Percentiles rank a stretch among this genome's conserved stretches.
These are phyloP conservation scores for Eupleurogrammus muticus DNA, from an alignment of 2,797 vertebrate species.

Conservation along the genomic window DNA sequence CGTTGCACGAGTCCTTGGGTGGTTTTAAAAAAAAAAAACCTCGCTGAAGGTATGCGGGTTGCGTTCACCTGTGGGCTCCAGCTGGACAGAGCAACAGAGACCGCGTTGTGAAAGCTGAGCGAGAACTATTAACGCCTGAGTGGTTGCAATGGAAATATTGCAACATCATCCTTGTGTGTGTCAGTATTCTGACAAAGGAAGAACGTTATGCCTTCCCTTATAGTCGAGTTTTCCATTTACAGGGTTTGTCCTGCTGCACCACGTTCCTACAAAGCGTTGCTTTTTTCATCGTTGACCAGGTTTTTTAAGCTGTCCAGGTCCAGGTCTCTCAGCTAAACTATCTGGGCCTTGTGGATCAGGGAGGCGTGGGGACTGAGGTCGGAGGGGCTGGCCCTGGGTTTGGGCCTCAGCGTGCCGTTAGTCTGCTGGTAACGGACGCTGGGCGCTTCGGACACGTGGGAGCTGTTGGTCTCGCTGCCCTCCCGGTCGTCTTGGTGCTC, in stretches of 20 bases:
- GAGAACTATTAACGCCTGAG: not conserved
- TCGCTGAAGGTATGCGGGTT: conserved; percentile 3
- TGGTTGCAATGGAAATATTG: conserved; percentile 25
- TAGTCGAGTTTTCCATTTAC: not conserved
- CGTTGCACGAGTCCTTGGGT: not conserved
- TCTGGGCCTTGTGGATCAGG: conserved; percentile 87
- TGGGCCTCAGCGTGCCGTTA: conserved; percentile 87
- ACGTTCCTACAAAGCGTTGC: conserved; percentile 20
- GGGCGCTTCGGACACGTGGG: conserved; percentile 88
- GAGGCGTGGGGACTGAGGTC: conserved; percentile 75
- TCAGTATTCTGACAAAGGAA: not conserved
- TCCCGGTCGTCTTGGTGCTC: conserved; percentile 79
- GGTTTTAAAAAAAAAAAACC: conserved; percentile 21
- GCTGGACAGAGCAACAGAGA: not conserved
- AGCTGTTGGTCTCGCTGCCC: conserved; percentile 84
- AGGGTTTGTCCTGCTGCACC: conserved; percentile 25
- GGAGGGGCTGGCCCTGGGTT: conserved; percentile 79
- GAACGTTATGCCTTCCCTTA: conserved; percentile 4
- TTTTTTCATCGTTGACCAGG: not conserved
- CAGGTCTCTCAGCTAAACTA: conserved; percentile 82
- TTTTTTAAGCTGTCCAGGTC: conserved; percentile 1
- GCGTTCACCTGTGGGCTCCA: conserved; percentile 20
- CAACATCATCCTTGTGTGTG: conserved; percentile 14
- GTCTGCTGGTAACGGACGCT: conserved; percentile 85
- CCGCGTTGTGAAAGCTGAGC: conserved; percentile 10